Evolutionary conservation across 2,113 vertebrate genomes (phyloP), one percentile per base, ranked within the genome.

Genomic region (Nothobranchius kuhntae): DNA sequence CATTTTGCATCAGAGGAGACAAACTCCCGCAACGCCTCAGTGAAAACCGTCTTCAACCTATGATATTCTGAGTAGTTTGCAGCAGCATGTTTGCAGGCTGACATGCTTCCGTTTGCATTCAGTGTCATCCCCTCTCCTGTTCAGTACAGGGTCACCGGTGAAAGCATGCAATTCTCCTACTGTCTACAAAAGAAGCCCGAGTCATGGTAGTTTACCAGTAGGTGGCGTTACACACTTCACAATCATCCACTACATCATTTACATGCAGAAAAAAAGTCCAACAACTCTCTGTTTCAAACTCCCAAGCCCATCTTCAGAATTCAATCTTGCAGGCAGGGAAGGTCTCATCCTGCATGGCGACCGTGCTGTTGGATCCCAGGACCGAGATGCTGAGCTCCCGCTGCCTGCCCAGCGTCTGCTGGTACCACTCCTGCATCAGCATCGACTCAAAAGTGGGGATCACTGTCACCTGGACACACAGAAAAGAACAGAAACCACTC

Each of bases 321-420:
- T 97, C 96, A 69, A 98, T 94, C 91, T 98, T 98, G 93, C 96
- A 98, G 60, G 96, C 96, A 0, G 96, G 96, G 83, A 98, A 98
- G 50, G 95, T 95, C 77, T 98, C 96, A 0, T 95, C 96, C 88
- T 98, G 96, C 95, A 97, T 98, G 69, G 95, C 95, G 44, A 98
- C 96, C 0, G 95, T 96, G 91, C 96, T 98, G 93, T 94, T 96
- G 68, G 95, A 96, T 63, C 95, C 96, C 81, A 98, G 89, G 46
- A 98, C 95, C 0, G 93, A 95, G 87, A 98, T 89, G 50, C 93
- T 94, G 73, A 96, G 82, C 13, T 94, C 93, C 81, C 85, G 92
- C 86, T 96, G 96, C 61, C 73, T 87, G 6, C 92, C 91, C 17
- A 94, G 91, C 0, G 95, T 98, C 86, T 96, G 94, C 82, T 95